These are phyloP conservation scores for Cheilosia soror DNA, from an alignment of 2,888 invertebrate genomes.

Conservation along the genomic window DNA sequence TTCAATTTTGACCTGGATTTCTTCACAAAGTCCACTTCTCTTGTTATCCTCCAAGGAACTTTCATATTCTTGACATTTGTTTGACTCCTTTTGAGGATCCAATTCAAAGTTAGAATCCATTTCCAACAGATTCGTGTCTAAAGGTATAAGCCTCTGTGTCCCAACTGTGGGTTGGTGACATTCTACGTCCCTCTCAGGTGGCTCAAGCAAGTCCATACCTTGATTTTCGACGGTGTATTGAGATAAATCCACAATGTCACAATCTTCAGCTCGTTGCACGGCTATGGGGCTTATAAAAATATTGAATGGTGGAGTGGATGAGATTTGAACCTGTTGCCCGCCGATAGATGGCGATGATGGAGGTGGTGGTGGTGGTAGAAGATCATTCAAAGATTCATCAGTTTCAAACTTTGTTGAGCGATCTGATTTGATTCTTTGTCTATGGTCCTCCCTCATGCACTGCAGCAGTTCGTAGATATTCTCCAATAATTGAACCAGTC, in stretches of 20 bases:
- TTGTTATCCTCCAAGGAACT: not conserved
- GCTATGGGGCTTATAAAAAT: not conserved
- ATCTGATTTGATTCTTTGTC: not conserved
- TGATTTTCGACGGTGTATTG: not conserved
- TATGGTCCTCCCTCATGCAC: constrained; percentile 23
- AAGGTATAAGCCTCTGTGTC: constrained; percentile 36
- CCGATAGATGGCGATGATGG: constrained; percentile 1
- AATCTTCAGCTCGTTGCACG: not conserved
- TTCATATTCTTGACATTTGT: not conserved
- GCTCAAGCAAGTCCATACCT: constrained; percentile 22
- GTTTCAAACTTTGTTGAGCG: not conserved
- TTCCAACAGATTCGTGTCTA: constrained; percentile 52
- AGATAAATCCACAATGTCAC: not conserved
- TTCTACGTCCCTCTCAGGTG: constrained; percentile 51
- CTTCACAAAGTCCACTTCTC: too few species aligned
- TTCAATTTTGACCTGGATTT: not conserved
- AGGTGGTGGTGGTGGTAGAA: constrained; percentile 13
- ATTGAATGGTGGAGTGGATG: not conserved
- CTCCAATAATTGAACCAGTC: constrained; percentile 26
- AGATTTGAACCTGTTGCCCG: not conserved
- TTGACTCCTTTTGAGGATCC: not conserved
- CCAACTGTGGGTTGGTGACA: not conserved
- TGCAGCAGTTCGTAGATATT: constrained; percentile 49
- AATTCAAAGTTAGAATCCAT: constrained; percentile 11
- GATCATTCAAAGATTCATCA: constrained; percentile 9